Evolutionary conservation across 2,888 invertebrate species (phyloP).

Genomic region (Amiota communis): DNA sequence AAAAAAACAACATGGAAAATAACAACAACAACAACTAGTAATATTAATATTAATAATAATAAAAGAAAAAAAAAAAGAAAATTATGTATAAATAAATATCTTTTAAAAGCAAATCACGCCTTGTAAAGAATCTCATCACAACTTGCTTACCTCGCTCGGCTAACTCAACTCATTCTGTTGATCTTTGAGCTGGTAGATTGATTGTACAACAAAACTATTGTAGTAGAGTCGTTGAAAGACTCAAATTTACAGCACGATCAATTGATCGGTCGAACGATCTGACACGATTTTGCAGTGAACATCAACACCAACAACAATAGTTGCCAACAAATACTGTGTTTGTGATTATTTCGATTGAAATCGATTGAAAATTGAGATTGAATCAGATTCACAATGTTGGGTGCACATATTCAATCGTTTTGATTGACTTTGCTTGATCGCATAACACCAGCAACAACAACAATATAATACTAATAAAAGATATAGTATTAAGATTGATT

Average conservation of each 20-base stretch:
- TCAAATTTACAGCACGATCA: constrained; percentile 62
- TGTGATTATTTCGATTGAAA: too few relatives aligned
- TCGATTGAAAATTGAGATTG: constrained; percentile 8
- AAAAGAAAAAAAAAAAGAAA: neutral
- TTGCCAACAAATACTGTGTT: too few relatives aligned
- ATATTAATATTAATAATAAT: neutral
- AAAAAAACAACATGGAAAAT: neutral
- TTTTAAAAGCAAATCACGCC: constrained; percentile 19
- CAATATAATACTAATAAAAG: constrained; percentile 24
- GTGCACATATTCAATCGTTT: constrained; percentile 14
- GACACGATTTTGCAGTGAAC: neutral
- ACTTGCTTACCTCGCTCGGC: too few relatives aligned
- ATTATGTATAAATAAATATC: constrained; percentile 19
- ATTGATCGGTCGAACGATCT: constrained; percentile 46
- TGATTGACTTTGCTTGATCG: constrained; percentile 11
- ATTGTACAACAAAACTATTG: neutral
- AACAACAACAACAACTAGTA: too few relatives aligned
- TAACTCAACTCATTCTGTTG: too few relatives aligned
- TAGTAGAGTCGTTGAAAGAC: constrained; percentile 50
- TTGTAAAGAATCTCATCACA: neutral
- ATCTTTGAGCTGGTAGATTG: neutral
- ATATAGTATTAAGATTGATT: constrained; percentile 51
- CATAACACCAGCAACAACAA: constrained; percentile 6
- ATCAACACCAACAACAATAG: neutral
- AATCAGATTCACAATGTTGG: neutral